A percentile compares a stretch with the other conserved stretches of the same genome.
Conservation (phyloP, 1,140 invertebrate species). For the Triops cancriformis region DNA sequence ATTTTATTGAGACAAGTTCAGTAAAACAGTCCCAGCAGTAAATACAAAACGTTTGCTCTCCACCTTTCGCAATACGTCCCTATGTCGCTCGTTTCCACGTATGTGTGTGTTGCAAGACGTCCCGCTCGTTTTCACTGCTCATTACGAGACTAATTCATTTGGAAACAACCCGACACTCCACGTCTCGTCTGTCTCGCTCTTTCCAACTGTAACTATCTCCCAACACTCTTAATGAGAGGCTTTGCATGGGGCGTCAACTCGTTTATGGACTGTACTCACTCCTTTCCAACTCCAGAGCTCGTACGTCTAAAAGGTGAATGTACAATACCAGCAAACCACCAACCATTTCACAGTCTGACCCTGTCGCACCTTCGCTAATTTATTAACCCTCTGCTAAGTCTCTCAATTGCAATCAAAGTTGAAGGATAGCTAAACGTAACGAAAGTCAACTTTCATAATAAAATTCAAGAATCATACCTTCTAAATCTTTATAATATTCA, state of each 20-base stretch:
- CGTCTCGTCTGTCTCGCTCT: background rate
- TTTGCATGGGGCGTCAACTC: background rate
- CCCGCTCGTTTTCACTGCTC: background rate
- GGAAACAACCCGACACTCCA: constrained; percentile 6
- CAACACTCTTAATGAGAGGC: constrained; percentile 5
- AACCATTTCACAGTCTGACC: background rate
- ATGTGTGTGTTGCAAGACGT: background rate
- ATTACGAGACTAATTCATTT: background rate
- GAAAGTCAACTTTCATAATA: too few relatives aligned
- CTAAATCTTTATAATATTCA: too few relatives aligned
- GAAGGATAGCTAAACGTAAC: too few relatives aligned
- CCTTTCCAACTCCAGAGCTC: background rate
- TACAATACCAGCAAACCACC: background rate
- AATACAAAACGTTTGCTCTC: background rate
- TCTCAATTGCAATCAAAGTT: too few relatives aligned
- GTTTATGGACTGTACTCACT: background rate
- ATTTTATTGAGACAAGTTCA: background rate
- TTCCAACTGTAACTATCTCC: background rate
- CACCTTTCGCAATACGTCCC: background rate
- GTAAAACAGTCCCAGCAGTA: background rate
- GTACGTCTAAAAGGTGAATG: background rate
- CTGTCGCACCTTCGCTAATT: background rate
- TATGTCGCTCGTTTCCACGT: too few relatives aligned
- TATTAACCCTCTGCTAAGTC: background rate
- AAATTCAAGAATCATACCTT: too few relatives aligned